Conservation (phyloP, 2,797 vertebrate species). For the Buphagus erythrorhynchus region DNA sequence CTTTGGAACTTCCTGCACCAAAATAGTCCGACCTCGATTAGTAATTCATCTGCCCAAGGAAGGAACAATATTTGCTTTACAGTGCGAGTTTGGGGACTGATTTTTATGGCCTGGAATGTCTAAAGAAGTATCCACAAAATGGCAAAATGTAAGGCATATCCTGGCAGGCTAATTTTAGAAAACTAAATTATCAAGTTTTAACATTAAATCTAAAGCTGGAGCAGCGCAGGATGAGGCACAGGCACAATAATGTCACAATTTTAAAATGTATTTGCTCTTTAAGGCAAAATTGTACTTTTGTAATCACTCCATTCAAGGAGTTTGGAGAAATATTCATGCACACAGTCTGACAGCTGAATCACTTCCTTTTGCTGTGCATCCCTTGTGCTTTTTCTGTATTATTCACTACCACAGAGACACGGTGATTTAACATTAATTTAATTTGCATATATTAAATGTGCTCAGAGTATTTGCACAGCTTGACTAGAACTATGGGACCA, state of each 20-base stretch:
- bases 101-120: background rate
- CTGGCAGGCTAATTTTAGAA: background rate
- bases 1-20: background rate
- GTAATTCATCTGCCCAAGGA: background rate
- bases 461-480: slow-evolving; percentile 7
- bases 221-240: background rate
- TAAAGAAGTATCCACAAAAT: background rate
- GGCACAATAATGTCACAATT: background rate
- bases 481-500: background rate
- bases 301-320: background rate
- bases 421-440: slow-evolving; percentile 58
- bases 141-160: background rate
- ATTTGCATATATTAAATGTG: slow-evolving; percentile 47
- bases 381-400: slow-evolving; percentile 16
- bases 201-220: background rate
- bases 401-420: background rate
- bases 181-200: background rate
- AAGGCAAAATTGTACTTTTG: background rate
- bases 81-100: background rate
- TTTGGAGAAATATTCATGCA: background rate
- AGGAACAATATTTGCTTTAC: background rate
- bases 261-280: background rate
- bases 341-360: background rate
- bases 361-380: background rate
- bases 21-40: background rate